These are phyloP conservation scores for Busseola fusca DNA, from an alignment of 2,888 invertebrate species.

Conservation along the genomic window DNA sequence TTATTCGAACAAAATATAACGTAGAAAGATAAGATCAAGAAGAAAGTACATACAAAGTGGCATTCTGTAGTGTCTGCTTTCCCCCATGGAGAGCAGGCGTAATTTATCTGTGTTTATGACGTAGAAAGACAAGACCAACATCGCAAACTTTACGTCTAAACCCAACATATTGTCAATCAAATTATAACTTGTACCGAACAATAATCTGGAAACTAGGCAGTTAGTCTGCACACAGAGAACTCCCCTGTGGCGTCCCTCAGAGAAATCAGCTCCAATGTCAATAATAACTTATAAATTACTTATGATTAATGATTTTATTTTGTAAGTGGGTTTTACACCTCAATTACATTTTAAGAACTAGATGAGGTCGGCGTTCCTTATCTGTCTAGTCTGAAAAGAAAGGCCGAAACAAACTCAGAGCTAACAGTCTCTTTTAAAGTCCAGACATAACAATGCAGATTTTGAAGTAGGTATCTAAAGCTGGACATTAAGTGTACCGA, in stretches of 20 bases:
- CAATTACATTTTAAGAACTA: too few species aligned
- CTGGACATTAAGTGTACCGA: too few species aligned
- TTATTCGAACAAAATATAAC: not conserved
- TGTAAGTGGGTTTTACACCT: too few species aligned
- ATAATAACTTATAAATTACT: conserved; percentile 35
- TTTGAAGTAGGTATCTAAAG: too few species aligned
- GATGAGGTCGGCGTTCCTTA: too few species aligned
- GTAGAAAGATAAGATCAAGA: not conserved
- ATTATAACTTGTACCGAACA: conserved; percentile 51
- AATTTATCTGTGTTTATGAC: not conserved
- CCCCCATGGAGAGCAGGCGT: not conserved
- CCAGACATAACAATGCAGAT: too few species aligned
- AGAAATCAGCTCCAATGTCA: conserved; percentile 51
- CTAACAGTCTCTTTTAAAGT: too few species aligned
- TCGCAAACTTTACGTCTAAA: conserved; percentile 11
- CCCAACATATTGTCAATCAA: conserved; percentile 39
- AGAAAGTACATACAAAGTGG: not conserved
- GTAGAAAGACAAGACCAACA: conserved; percentile 12
- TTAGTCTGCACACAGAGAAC: conserved; percentile 31
- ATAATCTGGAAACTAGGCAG: conserved; percentile 41
- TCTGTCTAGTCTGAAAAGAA: too few species aligned
- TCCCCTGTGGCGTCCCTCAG: conserved; percentile 53
- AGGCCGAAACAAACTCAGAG: too few species aligned
- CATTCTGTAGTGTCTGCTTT: not conserved
- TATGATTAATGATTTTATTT: not conserved